Conservation (phyloP, 1,140 invertebrate genomes). For the Heliothis virescens region DNA sequence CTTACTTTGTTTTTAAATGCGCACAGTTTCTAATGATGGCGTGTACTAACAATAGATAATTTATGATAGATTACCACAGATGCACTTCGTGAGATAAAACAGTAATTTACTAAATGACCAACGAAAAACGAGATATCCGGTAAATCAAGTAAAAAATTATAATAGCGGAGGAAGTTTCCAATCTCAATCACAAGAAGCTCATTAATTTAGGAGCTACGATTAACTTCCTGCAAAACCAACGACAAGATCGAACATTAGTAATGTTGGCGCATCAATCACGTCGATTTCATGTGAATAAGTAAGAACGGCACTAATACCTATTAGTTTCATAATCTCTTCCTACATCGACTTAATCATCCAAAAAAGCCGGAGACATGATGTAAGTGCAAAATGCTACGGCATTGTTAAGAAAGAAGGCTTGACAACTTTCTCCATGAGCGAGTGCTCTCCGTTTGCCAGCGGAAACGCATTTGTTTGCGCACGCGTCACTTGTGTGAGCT, state of each 20-base stretch:
- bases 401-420: constrained; percentile 58
- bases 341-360: constrained; percentile 45
- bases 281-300: constrained; percentile 12
- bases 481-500: constrained; percentile 50
- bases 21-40: too few relatives aligned
- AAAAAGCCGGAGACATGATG: constrained; percentile 35
- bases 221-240: constrained; percentile 14
- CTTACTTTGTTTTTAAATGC: too few relatives aligned
- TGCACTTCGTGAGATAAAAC: too few relatives aligned
- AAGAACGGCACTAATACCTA: constrained; percentile 7
- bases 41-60: too few relatives aligned
- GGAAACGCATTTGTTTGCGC: constrained; percentile 58
- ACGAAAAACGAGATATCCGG: too few relatives aligned
- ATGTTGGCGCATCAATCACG: constrained; percentile 12
- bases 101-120: too few relatives aligned
- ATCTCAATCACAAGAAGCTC: not conserved
- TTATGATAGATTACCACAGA: too few relatives aligned
- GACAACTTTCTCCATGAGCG: constrained; percentile 61
- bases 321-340: constrained; percentile 48
- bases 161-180: not conserved
- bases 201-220: constrained; percentile 22
- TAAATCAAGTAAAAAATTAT: not conserved
- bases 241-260: constrained; percentile 20
- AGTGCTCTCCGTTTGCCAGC: constrained; percentile 50
- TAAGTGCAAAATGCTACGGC: constrained; percentile 39